These are phyloP conservation scores for Cantharis rufa DNA, from an alignment of 2,888 invertebrate genomes.

Conservation along the genomic window DNA sequence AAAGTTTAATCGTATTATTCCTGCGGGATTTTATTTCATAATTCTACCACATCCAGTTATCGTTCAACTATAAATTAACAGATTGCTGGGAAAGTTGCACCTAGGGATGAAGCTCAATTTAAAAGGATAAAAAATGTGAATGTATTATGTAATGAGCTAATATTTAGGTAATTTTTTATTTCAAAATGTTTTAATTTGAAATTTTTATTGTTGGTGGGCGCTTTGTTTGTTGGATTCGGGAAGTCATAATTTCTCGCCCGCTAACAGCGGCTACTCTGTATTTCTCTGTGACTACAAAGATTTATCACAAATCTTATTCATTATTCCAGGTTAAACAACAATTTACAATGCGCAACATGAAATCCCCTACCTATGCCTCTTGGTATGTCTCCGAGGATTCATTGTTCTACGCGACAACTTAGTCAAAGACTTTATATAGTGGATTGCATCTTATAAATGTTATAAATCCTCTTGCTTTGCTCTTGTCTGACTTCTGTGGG, in stretches of 20 bases:
- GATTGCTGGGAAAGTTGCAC: conserved; percentile 36
- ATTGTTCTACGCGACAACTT: conserved; percentile 50
- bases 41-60: conserved; percentile 41
- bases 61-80: conserved; percentile 36
- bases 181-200: neutral
- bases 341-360: conserved; percentile 45
- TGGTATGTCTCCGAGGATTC: conserved; percentile 47
- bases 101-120: conserved; percentile 32
- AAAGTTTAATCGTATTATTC: conserved; percentile 48
- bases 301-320: conserved; percentile 52
- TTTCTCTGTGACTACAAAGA: conserved; percentile 34
- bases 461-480: conserved; percentile 49
- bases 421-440: conserved; percentile 52
- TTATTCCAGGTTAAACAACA: conserved; percentile 53
- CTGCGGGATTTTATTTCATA: conserved; percentile 45
- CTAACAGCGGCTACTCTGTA: conserved; percentile 42
- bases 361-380: conserved; percentile 50
- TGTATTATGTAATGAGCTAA: conserved; percentile 9
- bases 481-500: conserved; percentile 43
- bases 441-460: conserved; percentile 55
- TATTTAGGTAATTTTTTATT: neutral
- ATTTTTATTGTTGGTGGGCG: neutral
- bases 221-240: neutral
- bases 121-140: conserved; percentile 22
- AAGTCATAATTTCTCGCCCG: conserved; percentile 9